These are phyloP conservation scores for Balaenoptera acutorostrata DNA, from an alignment of 2,113 vertebrate genomes.

Conservation along the genomic window DNA sequence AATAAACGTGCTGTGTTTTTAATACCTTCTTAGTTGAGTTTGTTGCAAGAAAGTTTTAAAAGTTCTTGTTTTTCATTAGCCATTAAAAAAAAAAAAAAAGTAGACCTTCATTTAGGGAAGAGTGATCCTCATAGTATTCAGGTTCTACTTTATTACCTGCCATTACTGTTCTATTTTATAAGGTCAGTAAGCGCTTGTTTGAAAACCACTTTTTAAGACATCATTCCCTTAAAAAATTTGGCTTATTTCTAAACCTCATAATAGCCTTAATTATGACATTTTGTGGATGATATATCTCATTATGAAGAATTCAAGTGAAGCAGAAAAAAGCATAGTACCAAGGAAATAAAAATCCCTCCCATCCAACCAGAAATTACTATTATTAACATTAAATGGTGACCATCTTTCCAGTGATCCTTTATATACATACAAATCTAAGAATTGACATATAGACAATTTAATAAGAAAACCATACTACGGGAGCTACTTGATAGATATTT, in stretches of 20 bases:
- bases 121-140: background rate
- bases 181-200: background rate
- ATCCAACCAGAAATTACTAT: background rate
- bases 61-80: background rate
- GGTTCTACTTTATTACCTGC: background rate
- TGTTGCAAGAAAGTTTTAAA: conserved; percentile 27
- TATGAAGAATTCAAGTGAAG: conserved; percentile 35
- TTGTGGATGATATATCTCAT: background rate
- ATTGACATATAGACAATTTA: background rate
- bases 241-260: background rate
- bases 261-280: background rate
- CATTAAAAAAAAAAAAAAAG: background rate
- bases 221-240: background rate
- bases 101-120: background rate
- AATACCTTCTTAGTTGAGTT: conserved; percentile 17
- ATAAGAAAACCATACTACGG: background rate
- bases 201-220: background rate
- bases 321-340: background rate
- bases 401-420: background rate
- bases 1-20: conserved; percentile 68
- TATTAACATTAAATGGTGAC: background rate
- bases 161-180: background rate
- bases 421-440: background rate
- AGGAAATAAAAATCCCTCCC: background rate
- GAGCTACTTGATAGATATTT: background rate